Conservation (phyloP, 2,113 vertebrate species). For the Emydura subglobosa region DNA sequence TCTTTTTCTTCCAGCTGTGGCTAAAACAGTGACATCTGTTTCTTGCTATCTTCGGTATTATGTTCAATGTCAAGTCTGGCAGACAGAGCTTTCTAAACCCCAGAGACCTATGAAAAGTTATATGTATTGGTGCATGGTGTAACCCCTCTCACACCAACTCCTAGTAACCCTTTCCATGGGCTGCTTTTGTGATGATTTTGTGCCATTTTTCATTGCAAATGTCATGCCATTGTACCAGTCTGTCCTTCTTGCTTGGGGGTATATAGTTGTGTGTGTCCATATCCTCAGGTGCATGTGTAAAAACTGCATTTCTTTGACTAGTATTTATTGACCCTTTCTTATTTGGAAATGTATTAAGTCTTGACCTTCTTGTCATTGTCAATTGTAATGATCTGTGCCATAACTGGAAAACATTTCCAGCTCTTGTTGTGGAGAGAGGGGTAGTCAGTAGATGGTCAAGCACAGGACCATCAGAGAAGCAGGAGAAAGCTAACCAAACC, state of each 20-base stretch:
- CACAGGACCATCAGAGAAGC: background rate
- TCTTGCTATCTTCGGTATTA: background rate
- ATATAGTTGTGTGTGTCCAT: rapidly evolving
- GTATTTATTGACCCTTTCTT: background rate
- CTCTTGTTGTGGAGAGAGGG: background rate
- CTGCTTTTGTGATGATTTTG: background rate
- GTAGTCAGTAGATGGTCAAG: background rate
- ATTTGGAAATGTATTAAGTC: background rate
- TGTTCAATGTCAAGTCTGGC: background rate
- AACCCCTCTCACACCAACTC: background rate
- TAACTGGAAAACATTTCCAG: background rate
- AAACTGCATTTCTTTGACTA: rapidly evolving
- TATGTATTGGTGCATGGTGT: background rate
- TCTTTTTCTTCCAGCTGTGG: background rate
- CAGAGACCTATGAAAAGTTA: background rate
- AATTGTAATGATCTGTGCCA: rapidly evolving
- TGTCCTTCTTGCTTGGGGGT: background rate
- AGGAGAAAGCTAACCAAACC: background rate
- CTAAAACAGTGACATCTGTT: background rate
- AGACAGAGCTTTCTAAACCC: background rate
- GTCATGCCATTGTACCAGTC: background rate
- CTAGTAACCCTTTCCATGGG: background rate
- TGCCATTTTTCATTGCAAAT: background rate
- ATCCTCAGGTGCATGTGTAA: background rate
- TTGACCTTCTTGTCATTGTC: rapidly evolving